Conservation (phyloP, 2,113 vertebrate genomes). For the Speoplatyrhinus poulsoni region DNA sequence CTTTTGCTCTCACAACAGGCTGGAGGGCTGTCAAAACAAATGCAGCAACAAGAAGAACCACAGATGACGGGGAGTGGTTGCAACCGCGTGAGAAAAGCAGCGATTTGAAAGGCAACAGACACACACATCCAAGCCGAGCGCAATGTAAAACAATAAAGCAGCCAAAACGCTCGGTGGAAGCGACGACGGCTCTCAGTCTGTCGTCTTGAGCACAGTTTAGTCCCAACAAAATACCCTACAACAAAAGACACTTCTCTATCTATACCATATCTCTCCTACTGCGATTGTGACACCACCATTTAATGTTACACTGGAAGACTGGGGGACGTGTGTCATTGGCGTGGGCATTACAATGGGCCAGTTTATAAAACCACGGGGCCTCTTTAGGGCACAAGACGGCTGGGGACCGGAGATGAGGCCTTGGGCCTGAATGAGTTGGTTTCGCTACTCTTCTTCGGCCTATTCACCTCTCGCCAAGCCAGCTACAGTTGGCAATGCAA, state of each 20-base stretch:
- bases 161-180: neutral
- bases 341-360: neutral
- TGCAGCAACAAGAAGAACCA: constrained; percentile 1
- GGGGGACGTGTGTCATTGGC: neutral
- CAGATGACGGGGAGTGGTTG: neutral
- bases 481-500: constrained; percentile 47
- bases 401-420: constrained; percentile 45
- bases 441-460: constrained; percentile 38
- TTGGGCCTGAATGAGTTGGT: constrained; percentile 49
- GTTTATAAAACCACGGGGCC: constrained; percentile 19
- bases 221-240: neutral
- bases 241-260: neutral
- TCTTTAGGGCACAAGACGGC: constrained; percentile 12
- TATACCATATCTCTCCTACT: neutral
- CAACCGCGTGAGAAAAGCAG: neutral
- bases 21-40: constrained; percentile 16
- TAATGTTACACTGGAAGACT: constrained; percentile 3
- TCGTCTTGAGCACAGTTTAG: neutral
- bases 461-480: constrained; percentile 49
- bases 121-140: neutral
- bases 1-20: constrained; percentile 4
- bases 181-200: constrained; percentile 2
- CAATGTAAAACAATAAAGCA: constrained; percentile 10
- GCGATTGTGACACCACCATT: neutral
- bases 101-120: constrained; percentile 8